Conservation (phyloP, 2,113 vertebrate species). For the Otus sunia region DNA sequence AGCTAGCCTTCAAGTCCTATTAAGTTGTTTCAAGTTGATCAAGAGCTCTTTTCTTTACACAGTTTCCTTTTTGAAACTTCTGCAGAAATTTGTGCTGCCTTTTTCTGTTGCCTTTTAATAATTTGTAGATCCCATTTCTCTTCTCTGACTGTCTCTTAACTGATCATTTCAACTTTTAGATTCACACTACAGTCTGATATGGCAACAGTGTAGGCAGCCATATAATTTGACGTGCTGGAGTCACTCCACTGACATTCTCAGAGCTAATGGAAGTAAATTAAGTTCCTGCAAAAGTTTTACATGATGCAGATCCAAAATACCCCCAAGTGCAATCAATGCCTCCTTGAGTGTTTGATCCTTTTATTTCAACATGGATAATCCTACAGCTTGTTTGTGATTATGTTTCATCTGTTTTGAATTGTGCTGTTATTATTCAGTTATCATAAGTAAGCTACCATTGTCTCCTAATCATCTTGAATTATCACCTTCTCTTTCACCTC, state of each 20-base stretch:
- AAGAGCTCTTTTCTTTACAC: not conserved
- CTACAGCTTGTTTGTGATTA: slow-evolving; percentile 6
- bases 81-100: not conserved
- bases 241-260: not conserved
- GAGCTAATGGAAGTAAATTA: slow-evolving; percentile 9
- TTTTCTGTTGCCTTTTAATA: not conserved
- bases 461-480: not conserved
- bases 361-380: not conserved
- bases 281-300: not conserved
- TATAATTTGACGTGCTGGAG: not conserved
- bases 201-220: not conserved
- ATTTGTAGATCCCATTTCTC: not conserved
- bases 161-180: not conserved
- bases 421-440: not conserved
- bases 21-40: not conserved
- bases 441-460: not conserved
- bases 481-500: slow-evolving; percentile 4
- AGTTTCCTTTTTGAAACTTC: not conserved
- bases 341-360: not conserved
- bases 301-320: not conserved
- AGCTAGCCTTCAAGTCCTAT: not conserved
- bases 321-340: not conserved
- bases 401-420: slow-evolving; percentile 25
- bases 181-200: not conserved
- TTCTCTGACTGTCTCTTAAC: not conserved